These are phyloP conservation scores for Botia kubotai DNA, from an alignment of 2,797 vertebrate genomes.

Conservation along the genomic window DNA sequence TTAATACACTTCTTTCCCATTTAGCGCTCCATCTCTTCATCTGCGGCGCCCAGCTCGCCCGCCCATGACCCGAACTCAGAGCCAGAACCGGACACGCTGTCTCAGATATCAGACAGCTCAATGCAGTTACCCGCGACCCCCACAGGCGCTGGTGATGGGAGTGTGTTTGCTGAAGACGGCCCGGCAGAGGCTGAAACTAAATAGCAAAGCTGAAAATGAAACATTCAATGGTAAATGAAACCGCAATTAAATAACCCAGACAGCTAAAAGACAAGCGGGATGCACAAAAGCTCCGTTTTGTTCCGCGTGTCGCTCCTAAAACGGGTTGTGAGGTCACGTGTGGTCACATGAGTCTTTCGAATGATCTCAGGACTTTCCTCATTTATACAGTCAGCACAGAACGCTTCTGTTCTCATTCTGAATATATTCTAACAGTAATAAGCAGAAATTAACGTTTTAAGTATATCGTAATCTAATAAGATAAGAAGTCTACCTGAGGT, in stretches of 20 bases:
- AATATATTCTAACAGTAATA: conserved; percentile 10
- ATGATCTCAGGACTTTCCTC: conserved; percentile 13
- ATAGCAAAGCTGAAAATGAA: conserved; percentile 4
- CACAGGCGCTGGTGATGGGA: conserved; percentile 65
- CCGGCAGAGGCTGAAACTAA: conserved; percentile 62
- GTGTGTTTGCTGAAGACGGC: conserved; percentile 56
- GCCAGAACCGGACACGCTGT: conserved; percentile 42
- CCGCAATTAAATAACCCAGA: not conserved
- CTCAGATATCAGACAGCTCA: conserved; percentile 68
- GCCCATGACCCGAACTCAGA: conserved; percentile 60
- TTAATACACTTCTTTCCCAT: conserved; percentile 12
- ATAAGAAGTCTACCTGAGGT: not conserved
- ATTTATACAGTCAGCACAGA: not conserved
- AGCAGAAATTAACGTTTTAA: not conserved
- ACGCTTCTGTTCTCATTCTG: not conserved
- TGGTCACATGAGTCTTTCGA: not conserved
- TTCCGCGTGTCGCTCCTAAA: not conserved
- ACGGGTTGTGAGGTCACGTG: not conserved
- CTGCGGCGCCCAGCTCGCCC: conserved; percentile 70
- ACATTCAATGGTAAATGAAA: not conserved
- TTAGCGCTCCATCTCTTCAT: conserved; percentile 75
- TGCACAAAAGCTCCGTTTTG: not conserved
- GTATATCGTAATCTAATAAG: not conserved
- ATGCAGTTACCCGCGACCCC: conserved; percentile 68
- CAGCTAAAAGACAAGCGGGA: not conserved